Base-by-base conservation (phyloP, 1,140 invertebrate genomes). In the Holotrichia oblita region DNA sequence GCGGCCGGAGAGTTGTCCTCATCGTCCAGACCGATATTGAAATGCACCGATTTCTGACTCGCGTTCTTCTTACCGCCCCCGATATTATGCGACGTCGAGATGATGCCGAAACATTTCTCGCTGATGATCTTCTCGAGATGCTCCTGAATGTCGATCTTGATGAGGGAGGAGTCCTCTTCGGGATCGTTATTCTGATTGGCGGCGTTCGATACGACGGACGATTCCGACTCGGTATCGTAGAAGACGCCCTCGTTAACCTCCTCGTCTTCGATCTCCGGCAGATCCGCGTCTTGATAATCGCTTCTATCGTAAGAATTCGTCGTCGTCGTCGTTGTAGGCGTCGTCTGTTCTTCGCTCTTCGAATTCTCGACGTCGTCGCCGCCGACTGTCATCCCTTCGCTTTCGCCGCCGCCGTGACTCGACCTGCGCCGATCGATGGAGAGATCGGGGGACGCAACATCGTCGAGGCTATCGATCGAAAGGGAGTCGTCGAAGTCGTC, bases 191-290 rank as follows among this genome's bases (percentile, higher is more conserved):
- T 55, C 14, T 17, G 61, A 0, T 69, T 27, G 27, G 2, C 7
- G 17, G 6, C 7, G 24, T 14, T 27, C 22, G 61, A 69, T 27
- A 12, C 22, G 17, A 69, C 6, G 0, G 10, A 14, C 20, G 61
- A 22, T 12, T 69, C 61, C 24, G 61, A 69, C 22, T 27, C 61
- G 61, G 61, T 69, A 27, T 69, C 61, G 61, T 69, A 69, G 8
- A 69, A 69, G 22, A 69, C 61, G 7, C 17, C 12, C 2, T 69
- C 61, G 61, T 27, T 69, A 0, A n/a, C 8, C 61, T 27, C 61
- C 61, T 69, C 61, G 61, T 69, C 61, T 34, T 69, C 27, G 1
- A 0, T 20, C 8, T 34, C 61, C 7, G 61, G 17, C 3, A 69
- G 12, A 27, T 69, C 22, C 6, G 61, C 61, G 27, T 69, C 61